Evolutionary conservation across 1,140 invertebrate species (phyloP).

Genomic region (Gonioctena quinquepunctata): DNA sequence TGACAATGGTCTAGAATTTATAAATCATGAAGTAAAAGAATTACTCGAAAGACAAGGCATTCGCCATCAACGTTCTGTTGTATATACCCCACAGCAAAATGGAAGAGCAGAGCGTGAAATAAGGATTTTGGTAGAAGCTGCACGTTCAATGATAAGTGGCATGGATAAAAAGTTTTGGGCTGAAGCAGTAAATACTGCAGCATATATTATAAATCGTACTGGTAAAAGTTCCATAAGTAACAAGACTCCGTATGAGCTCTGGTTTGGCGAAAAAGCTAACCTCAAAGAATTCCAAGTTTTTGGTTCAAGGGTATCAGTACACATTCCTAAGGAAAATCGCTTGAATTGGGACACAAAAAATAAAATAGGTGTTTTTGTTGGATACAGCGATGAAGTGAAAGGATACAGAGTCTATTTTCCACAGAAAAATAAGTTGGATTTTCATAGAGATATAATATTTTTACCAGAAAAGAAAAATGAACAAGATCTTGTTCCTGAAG

Average conservation of each 20-base stretch:
- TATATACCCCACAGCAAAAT: constrained; percentile 59
- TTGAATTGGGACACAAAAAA: constrained; percentile 52
- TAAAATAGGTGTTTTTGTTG: constrained; percentile 50
- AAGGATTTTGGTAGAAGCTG: constrained; percentile 55
- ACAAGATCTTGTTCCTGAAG: no score
- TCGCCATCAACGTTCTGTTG: constrained; percentile 48
- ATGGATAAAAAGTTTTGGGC: constrained; percentile 51
- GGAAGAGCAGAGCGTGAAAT: constrained; percentile 56
- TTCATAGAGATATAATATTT: constrained; percentile 16
- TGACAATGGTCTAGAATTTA: constrained; percentile 57
- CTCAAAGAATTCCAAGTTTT: constrained; percentile 47
- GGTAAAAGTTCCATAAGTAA: constrained; percentile 42
- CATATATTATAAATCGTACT: constrained; percentile 53
- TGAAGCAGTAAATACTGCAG: constrained; percentile 53
- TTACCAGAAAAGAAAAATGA: no score
- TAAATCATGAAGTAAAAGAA: constrained; percentile 50
- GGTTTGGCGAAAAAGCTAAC: constrained; percentile 38
- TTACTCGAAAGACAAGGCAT: constrained; percentile 44
- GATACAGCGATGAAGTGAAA: constrained; percentile 45
- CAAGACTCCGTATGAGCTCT: constrained; percentile 53
- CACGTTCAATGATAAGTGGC: constrained; percentile 47
- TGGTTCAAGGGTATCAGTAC: constrained; percentile 48
- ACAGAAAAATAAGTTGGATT: constrained; percentile 20
- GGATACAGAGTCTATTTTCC: constrained; percentile 14
- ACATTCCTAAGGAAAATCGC: constrained; percentile 52